phyloP scores from a whole-genome alignment of 1,140 invertebrate genomes.

The Forficula auricularia region DNA sequence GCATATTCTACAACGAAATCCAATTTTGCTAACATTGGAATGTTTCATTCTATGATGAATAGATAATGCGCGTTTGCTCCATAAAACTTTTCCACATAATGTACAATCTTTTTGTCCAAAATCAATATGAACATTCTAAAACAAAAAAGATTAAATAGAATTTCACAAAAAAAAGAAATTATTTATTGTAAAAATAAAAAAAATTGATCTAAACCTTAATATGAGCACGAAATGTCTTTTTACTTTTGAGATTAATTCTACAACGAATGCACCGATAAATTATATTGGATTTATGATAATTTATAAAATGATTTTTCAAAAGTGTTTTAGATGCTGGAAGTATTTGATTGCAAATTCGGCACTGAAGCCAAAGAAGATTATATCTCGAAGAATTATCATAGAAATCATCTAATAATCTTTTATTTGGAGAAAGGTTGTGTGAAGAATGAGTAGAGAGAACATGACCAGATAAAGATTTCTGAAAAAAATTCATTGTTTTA shows the following conservation, averaged over 20 bases:
- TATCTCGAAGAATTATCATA: not conserved
- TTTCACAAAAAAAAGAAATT: not conserved
- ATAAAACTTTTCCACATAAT: constrained; percentile 14
- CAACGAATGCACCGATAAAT: constrained; percentile 15
- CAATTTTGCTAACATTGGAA: constrained; percentile 11
- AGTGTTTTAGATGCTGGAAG: constrained; percentile 1
- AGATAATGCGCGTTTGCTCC: constrained; percentile 12
- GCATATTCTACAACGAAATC: constrained; percentile 17
- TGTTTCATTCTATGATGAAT: constrained; percentile 17
- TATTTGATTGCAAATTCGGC: constrained; percentile 2
- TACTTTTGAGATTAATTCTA: constrained; percentile 13
- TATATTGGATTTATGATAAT: constrained; percentile 8
- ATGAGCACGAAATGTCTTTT: constrained; percentile 14
- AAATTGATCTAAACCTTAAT: no score
- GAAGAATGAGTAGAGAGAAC: not conserved
- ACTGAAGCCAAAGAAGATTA: not conserved
- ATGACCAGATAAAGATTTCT: not conserved
- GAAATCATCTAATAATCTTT: not conserved
- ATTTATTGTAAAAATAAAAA: not conserved
- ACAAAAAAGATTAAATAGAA: constrained; percentile 2
- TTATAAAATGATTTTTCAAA: constrained; percentile 10
- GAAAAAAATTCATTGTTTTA: not conserved
- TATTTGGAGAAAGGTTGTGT: not conserved
- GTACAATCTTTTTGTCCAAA: constrained; percentile 10
- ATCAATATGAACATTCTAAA: constrained; percentile 12